These are phyloP conservation scores for Drosophila burlai DNA, from an alignment of 1,140 invertebrate species.

Conservation along the genomic window DNA sequence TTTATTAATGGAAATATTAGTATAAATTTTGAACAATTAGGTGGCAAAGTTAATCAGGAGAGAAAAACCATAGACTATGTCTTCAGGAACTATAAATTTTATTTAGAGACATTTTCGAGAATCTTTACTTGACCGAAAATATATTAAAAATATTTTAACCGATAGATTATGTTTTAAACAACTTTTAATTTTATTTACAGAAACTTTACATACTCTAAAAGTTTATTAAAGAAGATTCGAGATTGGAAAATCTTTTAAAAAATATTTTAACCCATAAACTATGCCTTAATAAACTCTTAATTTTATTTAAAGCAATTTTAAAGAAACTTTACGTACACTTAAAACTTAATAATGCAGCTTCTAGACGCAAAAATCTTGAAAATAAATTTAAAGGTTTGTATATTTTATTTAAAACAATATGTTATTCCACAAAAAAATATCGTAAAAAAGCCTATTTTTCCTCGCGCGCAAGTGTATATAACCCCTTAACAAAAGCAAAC, in stretches of 20 bases:
- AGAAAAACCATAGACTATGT: not conserved
- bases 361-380: not conserved
- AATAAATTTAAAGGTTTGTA: not conserved
- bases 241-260: too few species aligned
- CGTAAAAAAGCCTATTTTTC: too few species aligned
- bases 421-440: too few species aligned
- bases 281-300: too few species aligned
- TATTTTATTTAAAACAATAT: not conserved
- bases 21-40: not conserved
- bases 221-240: too few species aligned
- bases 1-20: not conserved
- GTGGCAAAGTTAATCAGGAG: not conserved
- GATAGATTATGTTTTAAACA: too few species aligned
- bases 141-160: too few species aligned
- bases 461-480: too few species aligned
- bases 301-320: not conserved
- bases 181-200: too few species aligned
- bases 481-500: not conserved
- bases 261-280: too few species aligned
- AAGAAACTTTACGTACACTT: not conserved
- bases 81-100: not conserved
- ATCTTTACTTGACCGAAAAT: too few species aligned
- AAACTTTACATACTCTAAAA: too few species aligned
- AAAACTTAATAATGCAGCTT: not conserved
- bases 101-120: not conserved